Percentiles rank a stretch among this genome's conserved stretches.
Evolutionary conservation across 2,888 invertebrate genomes (phyloP).

Genomic region (Dicycla oo): DNA sequence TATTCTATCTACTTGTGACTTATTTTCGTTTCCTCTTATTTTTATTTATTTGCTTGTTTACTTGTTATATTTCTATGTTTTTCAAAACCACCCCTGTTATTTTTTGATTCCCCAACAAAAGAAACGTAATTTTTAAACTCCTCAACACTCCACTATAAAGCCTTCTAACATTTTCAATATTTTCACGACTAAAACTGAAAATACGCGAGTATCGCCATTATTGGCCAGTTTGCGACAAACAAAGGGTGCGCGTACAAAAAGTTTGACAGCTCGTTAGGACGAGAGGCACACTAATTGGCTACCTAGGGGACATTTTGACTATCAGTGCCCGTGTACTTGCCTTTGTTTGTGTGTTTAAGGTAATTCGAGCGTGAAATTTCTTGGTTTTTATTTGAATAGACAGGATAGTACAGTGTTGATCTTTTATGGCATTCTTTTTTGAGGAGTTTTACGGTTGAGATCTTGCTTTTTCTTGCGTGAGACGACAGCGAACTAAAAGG

Average conservation of each 20-base stretch:
- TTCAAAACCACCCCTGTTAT: background rate
- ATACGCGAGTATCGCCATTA: slow-evolving; percentile 60
- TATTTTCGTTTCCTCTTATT: background rate
- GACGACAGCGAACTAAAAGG: too few relatives aligned
- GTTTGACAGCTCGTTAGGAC: slow-evolving; percentile 86
- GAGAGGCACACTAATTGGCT: slow-evolving; percentile 82
- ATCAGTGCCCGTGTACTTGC: slow-evolving; percentile 50
- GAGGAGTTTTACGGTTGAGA: background rate
- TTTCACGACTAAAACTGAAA: slow-evolving; percentile 45
- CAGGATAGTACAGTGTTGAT: slow-evolving; percentile 15
- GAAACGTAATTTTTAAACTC: slow-evolving; percentile 13
- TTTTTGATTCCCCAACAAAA: background rate
- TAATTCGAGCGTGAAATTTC: slow-evolving; percentile 50
- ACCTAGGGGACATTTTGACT: slow-evolving; percentile 76
- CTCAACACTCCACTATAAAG: slow-evolving; percentile 19
- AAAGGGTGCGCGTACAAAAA: slow-evolving; percentile 81
- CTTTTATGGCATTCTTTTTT: slow-evolving; percentile 13
- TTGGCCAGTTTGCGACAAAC: slow-evolving; percentile 69
- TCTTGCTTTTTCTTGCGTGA: background rate
- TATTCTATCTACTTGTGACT: background rate
- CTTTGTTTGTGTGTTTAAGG: slow-evolving; percentile 60
- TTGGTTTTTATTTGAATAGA: slow-evolving; percentile 38
- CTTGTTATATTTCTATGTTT: background rate
- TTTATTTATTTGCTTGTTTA: background rate
- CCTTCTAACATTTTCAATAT: slow-evolving; percentile 31